Percentiles rank a stretch among this genome's conserved stretches.
Evolutionary conservation across 2,113 vertebrate species (phyloP).

Genomic region (Ardeotis arabs): DNA sequence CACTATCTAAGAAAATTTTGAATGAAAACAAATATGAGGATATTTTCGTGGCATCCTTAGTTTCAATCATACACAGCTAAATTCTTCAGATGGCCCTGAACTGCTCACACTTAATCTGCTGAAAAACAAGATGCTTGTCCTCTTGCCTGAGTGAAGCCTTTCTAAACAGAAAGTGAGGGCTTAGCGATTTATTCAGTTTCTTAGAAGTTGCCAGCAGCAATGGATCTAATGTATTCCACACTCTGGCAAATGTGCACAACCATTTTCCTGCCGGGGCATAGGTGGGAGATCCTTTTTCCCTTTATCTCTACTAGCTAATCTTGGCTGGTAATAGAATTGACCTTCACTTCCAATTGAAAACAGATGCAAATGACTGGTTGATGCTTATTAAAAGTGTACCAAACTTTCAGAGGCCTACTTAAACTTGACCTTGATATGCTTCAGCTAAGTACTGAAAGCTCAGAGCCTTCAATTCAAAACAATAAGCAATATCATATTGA

Average conservation of each 20-base stretch:
- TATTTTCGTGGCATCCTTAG: not conserved
- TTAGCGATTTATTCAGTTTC: not conserved
- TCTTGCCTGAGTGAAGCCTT: not conserved
- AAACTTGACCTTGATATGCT: not conserved
- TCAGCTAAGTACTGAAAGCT: not conserved
- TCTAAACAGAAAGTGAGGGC: not conserved
- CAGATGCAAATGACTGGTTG: not conserved
- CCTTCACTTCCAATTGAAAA: not conserved
- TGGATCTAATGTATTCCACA: not conserved
- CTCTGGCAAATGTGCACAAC: not conserved
- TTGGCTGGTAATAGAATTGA: not conserved
- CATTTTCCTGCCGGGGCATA: not conserved
- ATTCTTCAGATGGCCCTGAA: not conserved
- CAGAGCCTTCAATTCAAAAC: not conserved
- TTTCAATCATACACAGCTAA: not conserved
- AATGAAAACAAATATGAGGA: not conserved
- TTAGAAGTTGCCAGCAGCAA: not conserved
- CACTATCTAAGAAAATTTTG: not conserved
- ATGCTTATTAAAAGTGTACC: not conserved
- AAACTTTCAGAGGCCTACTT: not conserved
- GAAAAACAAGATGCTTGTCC: not conserved
- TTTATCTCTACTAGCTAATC: not conserved
- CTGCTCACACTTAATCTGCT: not conserved
- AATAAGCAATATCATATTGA: not conserved
- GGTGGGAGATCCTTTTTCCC: not conserved